These are phyloP conservation scores for Nymphalis polychloros DNA, from an alignment of 2,888 invertebrate genomes.

Conservation along the genomic window DNA sequence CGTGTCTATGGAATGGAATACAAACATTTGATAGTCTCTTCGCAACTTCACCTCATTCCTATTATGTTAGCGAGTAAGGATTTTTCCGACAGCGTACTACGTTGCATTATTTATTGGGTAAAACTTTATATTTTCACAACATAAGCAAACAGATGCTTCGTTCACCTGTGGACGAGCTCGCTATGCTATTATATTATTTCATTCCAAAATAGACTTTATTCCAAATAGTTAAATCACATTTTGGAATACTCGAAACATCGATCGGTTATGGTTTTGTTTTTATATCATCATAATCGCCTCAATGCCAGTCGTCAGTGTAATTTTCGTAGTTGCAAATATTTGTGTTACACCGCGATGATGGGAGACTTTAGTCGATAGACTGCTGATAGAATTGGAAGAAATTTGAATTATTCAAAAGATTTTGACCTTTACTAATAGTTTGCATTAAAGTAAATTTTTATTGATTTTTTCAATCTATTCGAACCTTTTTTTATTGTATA, in stretches of 20 bases:
- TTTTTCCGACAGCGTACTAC: constrained; percentile 40
- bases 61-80: constrained; percentile 41
- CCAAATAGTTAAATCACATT: constrained; percentile 28
- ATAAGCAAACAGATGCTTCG: constrained; percentile 68
- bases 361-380: constrained; percentile 14
- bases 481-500: too few relatives aligned
- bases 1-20: constrained; percentile 30
- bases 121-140: constrained; percentile 76
- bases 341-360: too few relatives aligned
- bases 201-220: constrained; percentile 52
- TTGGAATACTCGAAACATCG: constrained; percentile 11
- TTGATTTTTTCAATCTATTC: too few relatives aligned
- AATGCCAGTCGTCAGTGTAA: constrained; percentile 33
- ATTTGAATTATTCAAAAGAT: neutral
- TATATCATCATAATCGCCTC: constrained; percentile 34
- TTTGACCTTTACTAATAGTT: too few relatives aligned
- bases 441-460: too few relatives aligned
- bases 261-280: constrained; percentile 27
- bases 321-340: constrained; percentile 34
- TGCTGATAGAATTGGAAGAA: neutral
- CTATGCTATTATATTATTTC: constrained; percentile 22
- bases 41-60: constrained; percentile 33
- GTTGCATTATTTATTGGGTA: constrained; percentile 77
- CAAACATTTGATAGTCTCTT: constrained; percentile 31
- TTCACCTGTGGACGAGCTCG: constrained; percentile 69